phyloP scores from a whole-genome alignment of 1,140 invertebrate species.

The Ceratina japonica region DNA sequence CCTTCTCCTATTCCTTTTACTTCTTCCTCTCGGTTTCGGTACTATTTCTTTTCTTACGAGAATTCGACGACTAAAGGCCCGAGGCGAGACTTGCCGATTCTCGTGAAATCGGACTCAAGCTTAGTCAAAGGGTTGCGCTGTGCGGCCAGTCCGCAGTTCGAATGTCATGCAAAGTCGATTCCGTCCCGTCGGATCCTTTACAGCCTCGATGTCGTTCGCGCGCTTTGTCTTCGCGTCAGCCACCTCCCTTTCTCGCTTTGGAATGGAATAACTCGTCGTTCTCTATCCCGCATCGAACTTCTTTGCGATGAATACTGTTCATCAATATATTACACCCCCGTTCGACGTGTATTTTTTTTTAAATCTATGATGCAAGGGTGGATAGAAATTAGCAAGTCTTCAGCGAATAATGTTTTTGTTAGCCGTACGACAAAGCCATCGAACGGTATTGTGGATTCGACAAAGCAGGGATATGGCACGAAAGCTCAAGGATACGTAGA shows the following conservation, averaged over 20 bases:
- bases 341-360: background rate
- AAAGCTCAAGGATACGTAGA: constrained; percentile 7
- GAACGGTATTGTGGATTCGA: background rate
- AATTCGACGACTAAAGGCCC: background rate
- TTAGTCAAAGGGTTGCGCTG: constrained; percentile 66
- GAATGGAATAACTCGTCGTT: constrained; percentile 2
- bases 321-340: background rate
- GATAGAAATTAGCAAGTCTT: background rate
- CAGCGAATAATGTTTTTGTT: background rate
- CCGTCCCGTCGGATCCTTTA: constrained; percentile 27
- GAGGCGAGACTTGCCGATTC: constrained; percentile 36
- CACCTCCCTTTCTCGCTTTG: background rate
- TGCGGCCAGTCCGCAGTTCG: constrained; percentile 45
- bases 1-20: background rate
- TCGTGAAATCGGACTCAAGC: constrained; percentile 43
- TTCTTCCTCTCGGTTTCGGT: background rate
- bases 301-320: background rate
- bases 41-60: background rate
- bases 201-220: background rate
- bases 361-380: background rate
- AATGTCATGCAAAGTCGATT: constrained; percentile 70
- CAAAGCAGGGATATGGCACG: background rate
- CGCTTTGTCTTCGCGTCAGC: constrained; percentile 25
- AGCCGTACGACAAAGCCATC: constrained; percentile 1
- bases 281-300: background rate